Evolutionary conservation across 1,140 invertebrate genomes (phyloP).

Genomic region (Popillia japonica): DNA sequence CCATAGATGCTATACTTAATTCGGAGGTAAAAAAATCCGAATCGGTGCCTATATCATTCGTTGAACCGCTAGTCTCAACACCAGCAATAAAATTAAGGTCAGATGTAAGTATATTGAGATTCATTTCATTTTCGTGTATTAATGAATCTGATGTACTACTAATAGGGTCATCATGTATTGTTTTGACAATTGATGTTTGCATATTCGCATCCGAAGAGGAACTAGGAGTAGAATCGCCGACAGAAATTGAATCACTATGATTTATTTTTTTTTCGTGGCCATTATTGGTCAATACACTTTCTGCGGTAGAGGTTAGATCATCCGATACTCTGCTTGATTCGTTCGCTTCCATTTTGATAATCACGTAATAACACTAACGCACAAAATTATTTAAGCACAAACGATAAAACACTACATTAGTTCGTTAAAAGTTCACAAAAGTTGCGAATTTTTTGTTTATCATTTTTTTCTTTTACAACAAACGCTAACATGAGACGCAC

Average conservation of each 20-base stretch:
- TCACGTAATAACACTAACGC: conserved; percentile 24
- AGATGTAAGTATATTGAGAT: conserved; percentile 38
- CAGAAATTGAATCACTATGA: conserved; percentile 33
- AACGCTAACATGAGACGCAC: conserved; percentile 39
- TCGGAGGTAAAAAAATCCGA: conserved; percentile 52
- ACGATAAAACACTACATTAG: conserved; percentile 16
- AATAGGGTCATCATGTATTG: conserved; percentile 51
- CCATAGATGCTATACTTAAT: conserved; percentile 51
- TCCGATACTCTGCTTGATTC: not conserved
- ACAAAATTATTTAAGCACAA: conserved; percentile 24
- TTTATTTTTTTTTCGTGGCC: conserved; percentile 37
- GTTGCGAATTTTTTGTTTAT: conserved; percentile 30
- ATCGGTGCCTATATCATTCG: conserved; percentile 51
- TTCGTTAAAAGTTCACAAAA: conserved; percentile 21
- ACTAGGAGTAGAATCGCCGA: conserved; percentile 35
- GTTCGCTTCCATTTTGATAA: conserved; percentile 29
- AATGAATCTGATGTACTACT: conserved; percentile 52
- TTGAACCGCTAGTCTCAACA: not conserved
- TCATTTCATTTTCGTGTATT: conserved; percentile 26
- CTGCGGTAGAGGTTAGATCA: conserved; percentile 38
- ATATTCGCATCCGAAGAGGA: conserved; percentile 38
- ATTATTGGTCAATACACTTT: conserved; percentile 39
- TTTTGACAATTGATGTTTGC: not conserved
- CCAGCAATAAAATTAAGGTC: conserved; percentile 3
- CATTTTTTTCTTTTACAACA: conserved; percentile 36